Conservation (phyloP, 2,888 invertebrate species). For the Caenorhabditis wallacei region DNA sequence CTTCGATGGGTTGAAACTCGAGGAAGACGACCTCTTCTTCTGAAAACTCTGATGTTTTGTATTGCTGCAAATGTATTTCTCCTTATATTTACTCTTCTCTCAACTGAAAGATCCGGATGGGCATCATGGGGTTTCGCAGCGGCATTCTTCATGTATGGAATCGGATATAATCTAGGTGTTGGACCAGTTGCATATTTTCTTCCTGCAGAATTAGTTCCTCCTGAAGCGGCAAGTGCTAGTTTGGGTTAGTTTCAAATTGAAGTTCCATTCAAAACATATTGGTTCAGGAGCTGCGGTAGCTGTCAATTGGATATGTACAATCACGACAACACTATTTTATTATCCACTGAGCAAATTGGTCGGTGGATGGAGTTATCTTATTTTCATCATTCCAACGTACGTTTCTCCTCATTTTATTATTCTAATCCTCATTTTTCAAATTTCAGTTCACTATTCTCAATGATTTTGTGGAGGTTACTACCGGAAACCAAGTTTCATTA, state of each 20-base stretch:
- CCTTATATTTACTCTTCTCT: slow-evolving; percentile 74
- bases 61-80: slow-evolving; percentile 73
- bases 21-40: slow-evolving; percentile 77
- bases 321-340: slow-evolving; percentile 76
- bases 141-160: slow-evolving; percentile 77
- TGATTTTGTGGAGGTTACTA: slow-evolving; percentile 73
- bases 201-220: slow-evolving; percentile 77
- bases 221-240: slow-evolving; percentile 68
- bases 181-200: slow-evolving; percentile 80
- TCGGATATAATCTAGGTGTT: slow-evolving; percentile 80
- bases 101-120: slow-evolving; percentile 70
- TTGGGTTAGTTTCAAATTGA: slow-evolving; percentile 44
- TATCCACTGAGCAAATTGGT: slow-evolving; percentile 77
- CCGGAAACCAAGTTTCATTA: slow-evolving; percentile 75
- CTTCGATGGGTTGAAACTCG: slow-evolving; percentile 77
- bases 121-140: slow-evolving; percentile 77
- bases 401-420: neutral
- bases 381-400: slow-evolving; percentile 78
- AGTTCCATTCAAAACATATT: neutral
- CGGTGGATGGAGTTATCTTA: slow-evolving; percentile 80
- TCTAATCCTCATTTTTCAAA: neutral
- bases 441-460: slow-evolving; percentile 70
- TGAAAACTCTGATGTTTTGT: slow-evolving; percentile 77
- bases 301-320: slow-evolving; percentile 76
- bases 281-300: slow-evolving; percentile 75